phyloP scores from a whole-genome alignment of 2,888 invertebrate species.

The Stenurella melanura region DNA sequence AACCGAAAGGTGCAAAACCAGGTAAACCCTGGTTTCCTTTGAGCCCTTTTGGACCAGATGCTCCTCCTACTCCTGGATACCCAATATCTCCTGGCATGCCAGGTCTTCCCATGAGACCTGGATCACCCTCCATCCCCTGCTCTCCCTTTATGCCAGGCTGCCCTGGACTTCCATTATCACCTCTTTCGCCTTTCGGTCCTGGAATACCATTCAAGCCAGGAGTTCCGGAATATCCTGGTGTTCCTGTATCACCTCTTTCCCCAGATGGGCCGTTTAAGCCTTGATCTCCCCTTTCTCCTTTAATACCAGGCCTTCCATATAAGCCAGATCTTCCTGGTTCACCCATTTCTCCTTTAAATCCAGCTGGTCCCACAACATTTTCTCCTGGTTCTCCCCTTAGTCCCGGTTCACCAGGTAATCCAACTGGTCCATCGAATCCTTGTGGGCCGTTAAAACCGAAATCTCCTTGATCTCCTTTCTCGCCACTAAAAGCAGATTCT shows the following conservation, averaged over 20 bases:
- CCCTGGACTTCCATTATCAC: slow-evolving; percentile 70
- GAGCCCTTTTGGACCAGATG: slow-evolving; percentile 74
- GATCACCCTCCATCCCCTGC: slow-evolving; percentile 84
- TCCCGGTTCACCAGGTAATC: slow-evolving; percentile 74
- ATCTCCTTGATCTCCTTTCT: slow-evolving; percentile 77
- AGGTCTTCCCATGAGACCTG: slow-evolving; percentile 78
- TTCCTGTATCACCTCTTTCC: slow-evolving; percentile 71
- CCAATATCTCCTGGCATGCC: slow-evolving; percentile 76
- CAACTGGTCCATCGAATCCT: slow-evolving; percentile 60
- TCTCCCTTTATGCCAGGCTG: slow-evolving; percentile 77
- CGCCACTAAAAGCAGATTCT: slow-evolving; percentile 78
- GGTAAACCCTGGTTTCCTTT: slow-evolving; percentile 75
- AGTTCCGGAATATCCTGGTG: slow-evolving; percentile 75
- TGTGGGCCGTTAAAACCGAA: slow-evolving; percentile 61
- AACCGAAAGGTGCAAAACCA: slow-evolving; percentile 69
- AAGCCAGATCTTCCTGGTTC: slow-evolving; percentile 76
- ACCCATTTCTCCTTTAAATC: slow-evolving; percentile 75
- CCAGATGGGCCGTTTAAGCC: slow-evolving; percentile 75
- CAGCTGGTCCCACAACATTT: slow-evolving; percentile 77
- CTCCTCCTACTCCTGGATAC: slow-evolving; percentile 73
- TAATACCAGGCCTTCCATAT: slow-evolving; percentile 78
- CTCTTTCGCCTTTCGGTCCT: slow-evolving; percentile 76
- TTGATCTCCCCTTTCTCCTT: slow-evolving; percentile 78
- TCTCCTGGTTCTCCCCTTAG: slow-evolving; percentile 67
- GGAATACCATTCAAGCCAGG: slow-evolving; percentile 74